Evolutionary conservation across 1,140 invertebrate genomes (phyloP).

Genomic region (Drosophila mauritiana): DNA sequence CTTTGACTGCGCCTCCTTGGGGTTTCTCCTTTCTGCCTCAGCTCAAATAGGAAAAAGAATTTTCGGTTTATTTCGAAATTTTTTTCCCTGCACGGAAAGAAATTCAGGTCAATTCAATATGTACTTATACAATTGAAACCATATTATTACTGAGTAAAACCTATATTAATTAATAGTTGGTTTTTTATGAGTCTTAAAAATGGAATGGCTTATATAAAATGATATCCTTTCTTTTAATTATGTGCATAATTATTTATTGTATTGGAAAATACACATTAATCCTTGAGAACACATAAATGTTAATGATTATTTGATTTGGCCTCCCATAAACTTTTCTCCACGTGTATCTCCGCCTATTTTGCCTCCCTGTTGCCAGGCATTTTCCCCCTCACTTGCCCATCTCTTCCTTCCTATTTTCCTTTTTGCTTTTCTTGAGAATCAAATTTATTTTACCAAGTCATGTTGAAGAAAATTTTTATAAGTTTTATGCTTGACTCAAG

Average conservation of each 20-base stretch:
- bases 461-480: conserved; percentile 85
- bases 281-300: too few relatives aligned
- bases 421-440: conserved; percentile 83
- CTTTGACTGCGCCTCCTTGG: conserved; percentile 9
- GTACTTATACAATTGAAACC: too few relatives aligned
- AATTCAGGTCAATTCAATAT: not conserved
- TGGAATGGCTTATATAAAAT: too few relatives aligned
- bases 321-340: conserved; percentile 24
- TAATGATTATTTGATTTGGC: too few relatives aligned
- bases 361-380: conserved; percentile 32
- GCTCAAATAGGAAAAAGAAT: conserved; percentile 69
- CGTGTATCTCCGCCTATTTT: conserved; percentile 6
- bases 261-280: too few relatives aligned
- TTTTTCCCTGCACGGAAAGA: conserved; percentile 5
- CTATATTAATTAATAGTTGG: too few relatives aligned
- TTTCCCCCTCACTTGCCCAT: conserved; percentile 35
- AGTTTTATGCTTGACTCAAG: conserved; percentile 83
- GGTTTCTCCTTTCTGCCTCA: conserved; percentile 32
- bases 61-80: conserved; percentile 77
- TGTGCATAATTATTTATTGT: too few relatives aligned
- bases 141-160: too few relatives aligned
- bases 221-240: too few relatives aligned
- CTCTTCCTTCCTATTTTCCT: conserved; percentile 45
- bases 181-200: too few relatives aligned
- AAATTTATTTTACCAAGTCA: conserved; percentile 85